Evolutionary conservation across 2,797 vertebrate genomes (phyloP).

Genomic region (Tiaroga cobitis): DNA sequence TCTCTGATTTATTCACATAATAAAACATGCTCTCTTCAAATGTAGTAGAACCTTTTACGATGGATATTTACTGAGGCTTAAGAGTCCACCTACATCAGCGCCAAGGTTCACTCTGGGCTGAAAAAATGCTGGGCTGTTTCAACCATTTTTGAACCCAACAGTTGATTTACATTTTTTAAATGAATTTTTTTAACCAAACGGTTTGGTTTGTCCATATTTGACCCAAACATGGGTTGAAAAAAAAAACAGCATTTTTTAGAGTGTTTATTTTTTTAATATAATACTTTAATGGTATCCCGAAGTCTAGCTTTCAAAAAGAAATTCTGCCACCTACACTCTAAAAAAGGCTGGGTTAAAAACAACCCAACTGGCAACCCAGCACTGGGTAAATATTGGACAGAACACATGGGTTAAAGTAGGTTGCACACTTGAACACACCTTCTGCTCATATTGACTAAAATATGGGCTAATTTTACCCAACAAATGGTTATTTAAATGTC

Average conservation of each 20-base stretch:
- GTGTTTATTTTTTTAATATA: not conserved
- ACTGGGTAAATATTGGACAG: too few relatives aligned
- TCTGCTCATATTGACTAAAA: too few relatives aligned
- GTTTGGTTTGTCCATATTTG: too few relatives aligned
- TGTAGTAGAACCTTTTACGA: slow-evolving; percentile 49
- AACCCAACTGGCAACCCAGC: not conserved
- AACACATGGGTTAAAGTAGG: too few relatives aligned
- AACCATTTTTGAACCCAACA: too few relatives aligned
- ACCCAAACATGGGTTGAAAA: too few relatives aligned
- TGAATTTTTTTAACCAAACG: too few relatives aligned
- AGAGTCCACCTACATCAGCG: slow-evolving; percentile 36
- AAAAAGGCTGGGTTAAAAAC: not conserved
- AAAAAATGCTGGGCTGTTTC: not conserved
- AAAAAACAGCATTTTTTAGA: too few relatives aligned
- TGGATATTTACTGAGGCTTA: slow-evolving; percentile 38
- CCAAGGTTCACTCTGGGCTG: slow-evolving; percentile 40
- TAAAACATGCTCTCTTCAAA: slow-evolving; percentile 50
- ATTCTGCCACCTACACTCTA: not conserved
- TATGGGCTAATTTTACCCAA: too few relatives aligned
- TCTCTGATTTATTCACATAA: slow-evolving; percentile 53
- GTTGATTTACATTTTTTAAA: not conserved
- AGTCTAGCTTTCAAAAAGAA: slow-evolving; percentile 44
- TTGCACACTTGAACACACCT: too few relatives aligned
- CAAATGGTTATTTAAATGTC: too few relatives aligned
- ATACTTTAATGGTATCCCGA: slow-evolving; percentile 12